Percentiles rank a stretch among this genome's conserved stretches.
These are phyloP conservation scores for Epistrophe grossulariae DNA, from an alignment of 2,888 invertebrate species.

Conservation along the genomic window DNA sequence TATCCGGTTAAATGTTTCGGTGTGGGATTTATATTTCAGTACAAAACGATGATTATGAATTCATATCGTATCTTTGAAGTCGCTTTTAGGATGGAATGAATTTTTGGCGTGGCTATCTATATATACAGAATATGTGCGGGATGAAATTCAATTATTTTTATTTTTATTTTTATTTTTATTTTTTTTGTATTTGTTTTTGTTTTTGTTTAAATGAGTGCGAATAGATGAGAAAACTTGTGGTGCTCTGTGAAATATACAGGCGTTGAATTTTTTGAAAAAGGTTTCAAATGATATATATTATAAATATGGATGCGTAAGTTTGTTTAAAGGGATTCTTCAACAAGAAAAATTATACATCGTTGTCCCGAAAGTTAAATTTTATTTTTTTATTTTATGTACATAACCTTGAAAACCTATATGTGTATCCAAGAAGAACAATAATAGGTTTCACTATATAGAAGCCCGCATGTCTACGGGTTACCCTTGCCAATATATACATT, in stretches of 20 bases:
- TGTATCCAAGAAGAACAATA: neutral
- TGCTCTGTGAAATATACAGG: neutral
- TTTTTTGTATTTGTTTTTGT: slow-evolving; percentile 23
- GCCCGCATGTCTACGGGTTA: neutral
- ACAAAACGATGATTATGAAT: slow-evolving; percentile 62
- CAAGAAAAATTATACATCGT: neutral
- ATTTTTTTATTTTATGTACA: neutral
- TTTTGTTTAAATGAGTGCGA: slow-evolving; percentile 50
- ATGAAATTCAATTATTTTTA: slow-evolving; percentile 65
- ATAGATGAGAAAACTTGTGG: slow-evolving; percentile 21
- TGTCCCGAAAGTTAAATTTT: neutral
- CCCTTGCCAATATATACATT: neutral
- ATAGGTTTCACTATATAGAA: neutral
- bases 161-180: too few species aligned
- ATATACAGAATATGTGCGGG: slow-evolving; percentile 46
- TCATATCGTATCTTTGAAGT: slow-evolving; percentile 65
- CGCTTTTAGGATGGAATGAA: slow-evolving; percentile 42
- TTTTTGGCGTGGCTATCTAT: slow-evolving; percentile 14
- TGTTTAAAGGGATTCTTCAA: neutral
- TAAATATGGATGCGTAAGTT: neutral
- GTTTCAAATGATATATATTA: slow-evolving; percentile 1
- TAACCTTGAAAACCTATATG: neutral
- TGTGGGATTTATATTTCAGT: slow-evolving; percentile 56
- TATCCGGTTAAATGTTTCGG: slow-evolving; percentile 56
- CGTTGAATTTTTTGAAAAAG: slow-evolving; percentile 5